Evolutionary conservation across 2,888 invertebrate species (phyloP), one percentile per base, ranked within the genome.

Genomic region (Ochlodes sylvanus): DNA sequence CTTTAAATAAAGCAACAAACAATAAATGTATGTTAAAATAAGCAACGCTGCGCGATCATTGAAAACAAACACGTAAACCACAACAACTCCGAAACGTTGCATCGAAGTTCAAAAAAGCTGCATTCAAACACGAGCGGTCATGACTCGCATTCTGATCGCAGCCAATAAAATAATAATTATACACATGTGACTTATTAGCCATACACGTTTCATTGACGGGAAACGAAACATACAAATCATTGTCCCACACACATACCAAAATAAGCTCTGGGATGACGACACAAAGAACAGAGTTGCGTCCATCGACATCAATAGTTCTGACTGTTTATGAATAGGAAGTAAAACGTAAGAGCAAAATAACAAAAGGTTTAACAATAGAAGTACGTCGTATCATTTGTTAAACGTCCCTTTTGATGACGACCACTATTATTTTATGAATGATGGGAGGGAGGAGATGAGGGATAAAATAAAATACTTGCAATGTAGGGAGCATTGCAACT

Each of bases 161-260:
- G 76, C 84, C 90, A 89, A 90, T 91, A 91, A 92, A 91, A 91
- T 90, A 90, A 92, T 92, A 91, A 92, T 92, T 92, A 90, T 90
- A 91, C 90, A 88, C 90, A 88, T 90, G 89, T 89, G 90, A 92
- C 89, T 89, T 92, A 92, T 92, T 91, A 91, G 86, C 86, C 82
- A 76, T 85, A 86, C 86, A 85, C 81, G 84, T 85, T 84, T 62
- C 68, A 82, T 82, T 82, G 78, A 83, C 81, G 81, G 63, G 50
- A 58, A 50, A 34, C 44, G 52, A 68, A 68, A 68, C 58, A 68
- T 68, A 63, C 63, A 68, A 63, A 68, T 63, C 63, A 60, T 58
- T 14, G 58, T 19, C 5, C 1, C 5, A 4, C 44, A 58, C n/a
- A 6, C 63, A 58, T 32, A 7, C 57, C 0, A 60, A 54, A 44